Conservation (phyloP, 2,113 vertebrate genomes). For the Egretta garzetta region DNA sequence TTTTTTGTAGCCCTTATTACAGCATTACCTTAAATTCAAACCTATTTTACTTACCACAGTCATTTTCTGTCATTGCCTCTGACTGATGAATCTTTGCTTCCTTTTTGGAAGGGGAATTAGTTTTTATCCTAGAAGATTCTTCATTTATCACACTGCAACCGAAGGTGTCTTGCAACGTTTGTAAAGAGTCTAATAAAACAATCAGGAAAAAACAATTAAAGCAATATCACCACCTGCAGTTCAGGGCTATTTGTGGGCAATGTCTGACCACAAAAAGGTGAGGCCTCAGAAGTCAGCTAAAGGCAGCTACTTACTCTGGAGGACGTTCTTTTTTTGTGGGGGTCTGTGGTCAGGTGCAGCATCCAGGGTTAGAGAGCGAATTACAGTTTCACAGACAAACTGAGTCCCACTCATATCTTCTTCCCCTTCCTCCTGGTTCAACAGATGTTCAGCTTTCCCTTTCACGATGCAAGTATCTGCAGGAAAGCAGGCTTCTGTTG, state of each 20-base stretch:
- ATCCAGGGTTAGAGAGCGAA: slow-evolving; percentile 93
- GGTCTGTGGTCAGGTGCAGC: slow-evolving; percentile 93
- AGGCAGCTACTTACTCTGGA: slow-evolving; percentile 67
- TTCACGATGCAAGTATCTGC: not conserved
- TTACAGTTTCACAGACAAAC: slow-evolving; percentile 98
- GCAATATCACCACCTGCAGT: rapidly evolving
- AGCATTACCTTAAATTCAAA: not conserved
- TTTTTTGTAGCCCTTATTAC: not conserved
- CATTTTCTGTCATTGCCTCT: not conserved
- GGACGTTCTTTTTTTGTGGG: slow-evolving; percentile 70
- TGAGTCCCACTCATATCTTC: slow-evolving; percentile 97
- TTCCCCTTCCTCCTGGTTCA: slow-evolving; percentile 83
- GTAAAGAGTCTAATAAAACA: not conserved
- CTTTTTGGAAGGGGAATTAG: not conserved
- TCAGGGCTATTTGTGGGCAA: not conserved
- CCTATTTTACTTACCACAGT: slow-evolving; percentile 7
- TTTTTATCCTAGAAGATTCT: not conserved
- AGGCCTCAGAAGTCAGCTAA: slow-evolving; percentile 17
- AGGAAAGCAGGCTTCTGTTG: not conserved
- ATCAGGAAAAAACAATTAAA: not conserved
- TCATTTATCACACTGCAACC: slow-evolving; percentile 4
- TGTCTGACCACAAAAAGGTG: not conserved
- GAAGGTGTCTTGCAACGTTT: not conserved
- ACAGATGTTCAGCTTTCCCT: slow-evolving; percentile 54
- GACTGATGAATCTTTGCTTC: not conserved